Conservation (phyloP, 2,797 vertebrate genomes). For the Malurus leucopterus region DNA sequence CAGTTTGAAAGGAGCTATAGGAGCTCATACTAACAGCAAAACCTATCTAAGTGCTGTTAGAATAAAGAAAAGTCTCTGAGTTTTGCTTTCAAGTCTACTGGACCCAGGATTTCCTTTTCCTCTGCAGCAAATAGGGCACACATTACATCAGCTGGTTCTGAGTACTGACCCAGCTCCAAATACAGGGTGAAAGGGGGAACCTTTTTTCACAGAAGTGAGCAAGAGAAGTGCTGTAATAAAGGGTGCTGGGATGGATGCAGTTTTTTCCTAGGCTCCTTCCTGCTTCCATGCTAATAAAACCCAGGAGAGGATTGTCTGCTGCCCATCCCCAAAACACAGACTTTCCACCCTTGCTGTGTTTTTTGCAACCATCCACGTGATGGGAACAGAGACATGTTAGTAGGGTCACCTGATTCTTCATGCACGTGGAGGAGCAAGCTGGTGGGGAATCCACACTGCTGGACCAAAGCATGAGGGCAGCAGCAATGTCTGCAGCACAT, state of each 20-base stretch:
- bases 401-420: background rate
- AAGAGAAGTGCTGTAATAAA: background rate
- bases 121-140: background rate
- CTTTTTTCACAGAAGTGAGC: background rate
- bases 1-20: background rate
- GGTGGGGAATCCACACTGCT: background rate
- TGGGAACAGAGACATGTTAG: background rate
- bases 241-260: background rate
- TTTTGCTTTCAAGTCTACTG: background rate
- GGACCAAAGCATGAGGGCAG: accelerated
- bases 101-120: background rate
- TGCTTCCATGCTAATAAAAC: background rate
- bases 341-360: accelerated
- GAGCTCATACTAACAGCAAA: background rate
- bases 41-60: background rate
- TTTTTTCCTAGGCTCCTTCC: background rate
- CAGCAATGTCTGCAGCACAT: background rate
- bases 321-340: background rate
- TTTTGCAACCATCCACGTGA: background rate
- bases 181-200: background rate
- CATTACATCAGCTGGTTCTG: background rate
- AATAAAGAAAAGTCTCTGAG: background rate
- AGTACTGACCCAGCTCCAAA: background rate
- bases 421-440: background rate
- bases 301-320: background rate